Evolutionary conservation across 2,113 vertebrate genomes (phyloP), one percentile per base, ranked within the genome.

Genomic region (Pleuronectes platessa): DNA sequence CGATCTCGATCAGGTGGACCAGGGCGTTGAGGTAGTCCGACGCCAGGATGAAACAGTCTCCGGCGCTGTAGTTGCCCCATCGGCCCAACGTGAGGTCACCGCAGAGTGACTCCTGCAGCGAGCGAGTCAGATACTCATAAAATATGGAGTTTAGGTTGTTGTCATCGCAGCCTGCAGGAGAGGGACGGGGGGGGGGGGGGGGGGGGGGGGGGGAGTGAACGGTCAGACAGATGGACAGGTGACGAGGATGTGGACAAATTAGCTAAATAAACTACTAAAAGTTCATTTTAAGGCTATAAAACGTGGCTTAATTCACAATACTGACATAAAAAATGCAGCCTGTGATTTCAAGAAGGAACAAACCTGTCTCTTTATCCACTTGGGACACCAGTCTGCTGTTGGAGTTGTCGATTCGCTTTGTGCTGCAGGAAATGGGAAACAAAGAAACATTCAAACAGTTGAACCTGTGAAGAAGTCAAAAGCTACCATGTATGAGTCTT

Each of bases 81-180:
- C 98, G 97, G 27, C 98, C 98, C 66, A 99, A 94, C 84, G 95
- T 89, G 69, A 99, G 93, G 91, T 99, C 98, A 27, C 98, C 98
- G 65, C 98, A 98, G 35, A 99, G 94, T 3, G 96, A 97, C 65
- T 97, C 95, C 94, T 99, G 98, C 65, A 99, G 95, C 0, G 98
- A 97, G 83, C 97, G 95, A 0, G 98, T 98, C 93, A 99, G 88
- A 88, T 99, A 98, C 91, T 99, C 98, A 4, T 99, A 99, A 83
- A 99, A 99, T 86, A 99, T 97, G 80, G 98, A 97, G 89, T 99
- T 99, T 14, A 98, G 95, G 90, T 98, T 99, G 94, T 98, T 98
- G 83, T 98, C 97, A 21, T 99, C 96, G 20, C 94, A 96, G 40
- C 97, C 98, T 99, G 78, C 7, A 79, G 31, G 80, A 17, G 60